phyloP scores from a whole-genome alignment of 2,113 vertebrate genomes.

The Sciurus niger region DNA sequence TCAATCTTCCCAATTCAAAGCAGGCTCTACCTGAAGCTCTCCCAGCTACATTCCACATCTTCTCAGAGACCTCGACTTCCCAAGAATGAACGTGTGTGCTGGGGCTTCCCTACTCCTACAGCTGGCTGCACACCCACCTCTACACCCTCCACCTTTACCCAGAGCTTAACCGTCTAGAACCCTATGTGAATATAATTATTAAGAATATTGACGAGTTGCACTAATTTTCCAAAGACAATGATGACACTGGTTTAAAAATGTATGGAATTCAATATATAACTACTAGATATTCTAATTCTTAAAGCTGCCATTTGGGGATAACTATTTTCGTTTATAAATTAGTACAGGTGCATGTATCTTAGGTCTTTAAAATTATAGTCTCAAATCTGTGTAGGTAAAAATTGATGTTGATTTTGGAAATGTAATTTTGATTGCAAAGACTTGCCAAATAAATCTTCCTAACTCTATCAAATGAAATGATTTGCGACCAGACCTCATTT shows the following conservation, averaged over 20 bases:
- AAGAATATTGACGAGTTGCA: not conserved
- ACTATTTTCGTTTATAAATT: constrained; percentile 45
- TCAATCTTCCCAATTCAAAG: not conserved
- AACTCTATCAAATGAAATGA: not conserved
- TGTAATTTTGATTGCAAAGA: constrained; percentile 48
- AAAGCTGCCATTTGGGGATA: not conserved
- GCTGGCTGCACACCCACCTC: no score
- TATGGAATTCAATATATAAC: not conserved
- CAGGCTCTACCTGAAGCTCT: not conserved
- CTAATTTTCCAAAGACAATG: not conserved
- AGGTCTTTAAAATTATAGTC: constrained; percentile 2
- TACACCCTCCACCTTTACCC: not conserved
- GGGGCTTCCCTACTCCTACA: not conserved
- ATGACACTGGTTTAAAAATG: constrained; percentile 9
- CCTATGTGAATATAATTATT: not conserved
- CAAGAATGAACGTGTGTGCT: not conserved
- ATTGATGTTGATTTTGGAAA: constrained; percentile 53
- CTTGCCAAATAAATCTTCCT: constrained; percentile 13
- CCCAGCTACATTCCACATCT: not conserved
- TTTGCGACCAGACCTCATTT: not conserved
- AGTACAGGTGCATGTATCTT: constrained; percentile 32
- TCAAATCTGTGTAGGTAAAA: constrained; percentile 24
- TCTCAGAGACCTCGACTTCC: not conserved
- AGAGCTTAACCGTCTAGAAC: not conserved
- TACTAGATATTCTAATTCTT: not conserved